Conservation (phyloP, 2,113 vertebrate species). For the Atractosteus spatula region DNA sequence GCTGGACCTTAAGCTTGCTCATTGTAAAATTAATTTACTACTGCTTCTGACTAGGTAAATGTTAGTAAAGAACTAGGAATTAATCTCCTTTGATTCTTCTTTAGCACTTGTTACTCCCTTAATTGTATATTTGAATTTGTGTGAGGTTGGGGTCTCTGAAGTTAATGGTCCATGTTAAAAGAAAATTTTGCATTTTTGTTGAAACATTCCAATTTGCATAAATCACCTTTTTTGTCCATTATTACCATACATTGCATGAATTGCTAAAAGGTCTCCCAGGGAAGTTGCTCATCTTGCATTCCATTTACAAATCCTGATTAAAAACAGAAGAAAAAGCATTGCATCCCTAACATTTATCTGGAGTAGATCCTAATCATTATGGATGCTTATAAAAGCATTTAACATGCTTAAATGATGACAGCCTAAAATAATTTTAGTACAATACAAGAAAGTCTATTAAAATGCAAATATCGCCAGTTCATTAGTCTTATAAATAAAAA, state of each 20-base stretch:
- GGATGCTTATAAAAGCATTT: slow-evolving; percentile 24
- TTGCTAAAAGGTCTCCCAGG: slow-evolving; percentile 44
- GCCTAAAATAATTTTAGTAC: slow-evolving; percentile 2
- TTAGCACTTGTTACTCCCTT: slow-evolving; percentile 29
- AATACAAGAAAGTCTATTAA: slow-evolving; percentile 6
- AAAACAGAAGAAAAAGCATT: slow-evolving; percentile 26
- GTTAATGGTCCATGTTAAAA: slow-evolving; percentile 35
- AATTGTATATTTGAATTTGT: slow-evolving; percentile 25
- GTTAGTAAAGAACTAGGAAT: background rate
- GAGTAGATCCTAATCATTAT: slow-evolving; percentile 22
- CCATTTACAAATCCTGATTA: slow-evolving; percentile 20
- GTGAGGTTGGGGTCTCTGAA: slow-evolving; percentile 21
- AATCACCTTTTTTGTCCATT: slow-evolving; percentile 38
- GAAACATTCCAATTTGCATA: slow-evolving; percentile 35
- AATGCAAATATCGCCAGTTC: slow-evolving; percentile 17
- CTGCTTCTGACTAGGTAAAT: background rate
- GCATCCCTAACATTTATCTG: slow-evolving; percentile 33
- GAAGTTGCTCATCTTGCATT: slow-evolving; percentile 26
- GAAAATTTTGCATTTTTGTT: slow-evolving; percentile 32
- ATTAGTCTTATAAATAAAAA: slow-evolving; percentile 1
- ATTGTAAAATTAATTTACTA: slow-evolving; percentile 21
- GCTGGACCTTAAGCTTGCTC: slow-evolving; percentile 12
- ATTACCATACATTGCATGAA: slow-evolving; percentile 46
- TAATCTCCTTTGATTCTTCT: slow-evolving; percentile 20
- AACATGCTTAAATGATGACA: background rate